Conservation (phyloP, 2,888 invertebrate species). For the Lysandra bellargus region DNA sequence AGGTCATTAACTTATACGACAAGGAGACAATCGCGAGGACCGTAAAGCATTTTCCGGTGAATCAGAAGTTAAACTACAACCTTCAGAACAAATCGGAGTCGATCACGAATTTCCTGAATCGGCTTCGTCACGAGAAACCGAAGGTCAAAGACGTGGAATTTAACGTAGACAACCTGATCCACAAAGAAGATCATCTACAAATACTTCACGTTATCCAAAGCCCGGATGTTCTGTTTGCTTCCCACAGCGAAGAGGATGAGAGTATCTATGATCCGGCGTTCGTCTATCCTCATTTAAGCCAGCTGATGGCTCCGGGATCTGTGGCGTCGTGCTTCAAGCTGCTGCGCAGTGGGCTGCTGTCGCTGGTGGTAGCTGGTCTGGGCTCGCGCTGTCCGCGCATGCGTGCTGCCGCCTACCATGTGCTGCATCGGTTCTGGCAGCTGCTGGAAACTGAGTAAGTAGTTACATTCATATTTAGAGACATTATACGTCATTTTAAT, state of each 20-base stretch:
- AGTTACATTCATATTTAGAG: background rate
- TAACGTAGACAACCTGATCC: conserved; percentile 47
- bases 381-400: conserved; percentile 84
- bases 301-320: conserved; percentile 87
- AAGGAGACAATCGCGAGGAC: conserved; percentile 83
- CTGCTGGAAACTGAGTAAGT: conserved; percentile 86
- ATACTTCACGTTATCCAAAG: conserved; percentile 46
- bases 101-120: conserved; percentile 43
- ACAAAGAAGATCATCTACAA: conserved; percentile 51
- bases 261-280: conserved; percentile 91
- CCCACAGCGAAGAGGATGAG: conserved; percentile 53
- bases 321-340: conserved; percentile 86
- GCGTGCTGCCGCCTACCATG: conserved; percentile 87
- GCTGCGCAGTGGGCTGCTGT: conserved; percentile 85
- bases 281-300: conserved; percentile 87
- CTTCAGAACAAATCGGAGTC: conserved; percentile 47
- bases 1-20: conserved; percentile 87
- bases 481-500: background rate
- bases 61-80: conserved; percentile 77
- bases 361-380: conserved; percentile 85
- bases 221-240: conserved; percentile 50
- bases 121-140: conserved; percentile 50
- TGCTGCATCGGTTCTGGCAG: conserved; percentile 86
- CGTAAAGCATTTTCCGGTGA: conserved; percentile 85
- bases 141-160: conserved; percentile 55